phyloP scores from a whole-genome alignment of 2,113 vertebrate species.

The Archilochus colubris region DNA sequence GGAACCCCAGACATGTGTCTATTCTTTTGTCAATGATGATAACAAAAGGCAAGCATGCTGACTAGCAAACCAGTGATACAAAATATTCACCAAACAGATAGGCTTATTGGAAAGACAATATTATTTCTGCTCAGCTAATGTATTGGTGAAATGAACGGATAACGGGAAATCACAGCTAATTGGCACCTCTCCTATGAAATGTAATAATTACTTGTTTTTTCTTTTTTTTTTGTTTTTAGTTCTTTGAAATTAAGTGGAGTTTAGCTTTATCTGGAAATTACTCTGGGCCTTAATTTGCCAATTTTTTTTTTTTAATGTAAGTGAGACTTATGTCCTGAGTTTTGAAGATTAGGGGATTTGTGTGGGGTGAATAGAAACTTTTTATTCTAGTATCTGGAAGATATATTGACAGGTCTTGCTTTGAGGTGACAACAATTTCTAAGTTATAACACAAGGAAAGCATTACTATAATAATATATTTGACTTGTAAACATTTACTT shows the following conservation, averaged over 20 bases:
- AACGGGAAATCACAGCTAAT: not conserved
- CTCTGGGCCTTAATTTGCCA: not conserved
- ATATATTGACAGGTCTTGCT: not conserved
- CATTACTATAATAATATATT: not conserved
- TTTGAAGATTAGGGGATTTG: not conserved
- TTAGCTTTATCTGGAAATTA: not conserved
- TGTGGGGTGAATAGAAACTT: not conserved
- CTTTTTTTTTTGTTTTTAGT: not conserved
- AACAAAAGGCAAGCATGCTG: constrained; percentile 48
- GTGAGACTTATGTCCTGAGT: not conserved
- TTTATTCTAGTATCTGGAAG: not conserved
- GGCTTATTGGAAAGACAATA: not conserved
- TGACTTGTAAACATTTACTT: not conserved
- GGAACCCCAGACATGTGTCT: constrained; percentile 27
- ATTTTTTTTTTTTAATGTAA: not conserved
- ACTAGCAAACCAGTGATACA: not conserved
- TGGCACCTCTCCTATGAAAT: not conserved
- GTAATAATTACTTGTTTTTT: not conserved
- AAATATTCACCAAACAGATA: not conserved
- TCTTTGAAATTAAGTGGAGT: too few species aligned
- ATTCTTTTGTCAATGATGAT: constrained; percentile 44
- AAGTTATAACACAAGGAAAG: not conserved
- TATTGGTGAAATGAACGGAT: not conserved
- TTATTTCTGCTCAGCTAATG: not conserved
- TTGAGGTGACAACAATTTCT: not conserved